Evolutionary conservation across 2,888 invertebrate species (phyloP), one percentile per base, ranked within the genome.

Genomic region (Leuctra nigra): DNA sequence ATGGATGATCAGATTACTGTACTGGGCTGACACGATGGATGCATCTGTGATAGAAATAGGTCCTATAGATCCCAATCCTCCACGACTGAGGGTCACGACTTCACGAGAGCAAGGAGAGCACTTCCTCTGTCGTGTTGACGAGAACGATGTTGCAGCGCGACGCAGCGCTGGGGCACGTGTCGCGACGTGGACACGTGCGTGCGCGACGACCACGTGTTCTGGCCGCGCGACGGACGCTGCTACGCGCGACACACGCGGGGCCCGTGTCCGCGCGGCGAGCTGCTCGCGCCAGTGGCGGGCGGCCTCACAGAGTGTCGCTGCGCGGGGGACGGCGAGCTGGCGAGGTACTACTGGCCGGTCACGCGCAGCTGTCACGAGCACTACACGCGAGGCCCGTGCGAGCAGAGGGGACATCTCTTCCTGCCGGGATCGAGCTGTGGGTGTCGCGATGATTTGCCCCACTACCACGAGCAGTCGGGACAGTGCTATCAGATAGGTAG

Each of bases 351-450:
- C 66, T 86, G 83, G 78, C 66, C 76, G 0, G 71, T 71, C 1
- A 76, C 79, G 47, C 77, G 82, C n/a, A 81, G 84, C 1, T 91
- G 91, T 67, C 86, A 87, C 68, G 84, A 87, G 62, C 87, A 88
- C 68, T 90, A 84, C 70, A 86, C 88, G 0, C 77, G 79, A 62
- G 91, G 91, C 0, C 91, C 91, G 0, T 91, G 91, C 67, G 80
- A 81, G 56, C 82, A 83, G 62, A 77, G 76, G 6, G 91, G 91
- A 0, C 82, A 86, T 68, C 72, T 91, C 55, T 91, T 89, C 71
- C 72, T 91, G 53, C 90, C 90, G 0, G 83, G 83, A 11, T 77
- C 81, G 1, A 77, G 72, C 20, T 91, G 91, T 65, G 88, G 86
- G 53, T 91, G 91, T 66, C 78, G 83, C 63, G 65, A 75, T 0